These are phyloP conservation scores for Chlorodrepanis virens DNA, from an alignment of 2,113 vertebrate genomes.

Conservation along the genomic window DNA sequence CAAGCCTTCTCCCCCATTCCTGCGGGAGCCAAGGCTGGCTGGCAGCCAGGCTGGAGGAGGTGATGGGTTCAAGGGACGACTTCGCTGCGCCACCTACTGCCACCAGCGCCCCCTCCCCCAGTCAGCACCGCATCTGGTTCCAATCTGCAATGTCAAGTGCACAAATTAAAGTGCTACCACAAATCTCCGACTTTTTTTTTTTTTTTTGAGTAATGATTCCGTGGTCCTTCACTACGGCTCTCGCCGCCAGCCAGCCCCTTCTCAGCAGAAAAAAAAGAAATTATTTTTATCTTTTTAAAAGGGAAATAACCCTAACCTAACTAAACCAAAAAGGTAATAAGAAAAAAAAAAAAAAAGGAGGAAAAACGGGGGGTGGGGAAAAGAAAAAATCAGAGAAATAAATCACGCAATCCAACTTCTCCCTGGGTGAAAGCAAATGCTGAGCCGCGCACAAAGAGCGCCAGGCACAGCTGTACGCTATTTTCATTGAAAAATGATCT, in stretches of 20 bases:
- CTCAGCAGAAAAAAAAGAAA: not conserved
- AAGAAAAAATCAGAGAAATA: not conserved
- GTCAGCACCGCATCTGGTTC: slow-evolving; percentile 61
- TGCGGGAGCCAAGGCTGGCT: not conserved
- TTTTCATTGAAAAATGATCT: slow-evolving; percentile 54
- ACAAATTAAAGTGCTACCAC: slow-evolving; percentile 65
- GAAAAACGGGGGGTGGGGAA: rapidly evolving
- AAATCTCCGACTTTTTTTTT: not conserved
- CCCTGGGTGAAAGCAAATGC: slow-evolving; percentile 47
- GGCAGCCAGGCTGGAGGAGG: slow-evolving; percentile 44
- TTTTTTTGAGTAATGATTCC: not conserved
- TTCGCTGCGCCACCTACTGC: slow-evolving; percentile 65
- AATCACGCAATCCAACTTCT: slow-evolving; percentile 31
- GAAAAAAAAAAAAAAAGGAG: rapidly evolving
- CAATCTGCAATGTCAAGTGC: slow-evolving; percentile 74
- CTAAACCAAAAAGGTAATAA: not conserved
- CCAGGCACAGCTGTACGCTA: slow-evolving; percentile 53
- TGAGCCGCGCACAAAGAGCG: slow-evolving; percentile 50
- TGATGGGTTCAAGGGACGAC: slow-evolving; percentile 36
- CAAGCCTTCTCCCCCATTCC: not conserved
- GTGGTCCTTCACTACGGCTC: not conserved
- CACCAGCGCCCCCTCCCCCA: slow-evolving; percentile 24
- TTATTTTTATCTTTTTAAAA: not conserved
- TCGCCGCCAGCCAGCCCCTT: not conserved
- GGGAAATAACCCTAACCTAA: not conserved